These are phyloP conservation scores for Branchipolynoe longqiensis DNA, from an alignment of 2,888 invertebrate genomes.

Conservation along the genomic window DNA sequence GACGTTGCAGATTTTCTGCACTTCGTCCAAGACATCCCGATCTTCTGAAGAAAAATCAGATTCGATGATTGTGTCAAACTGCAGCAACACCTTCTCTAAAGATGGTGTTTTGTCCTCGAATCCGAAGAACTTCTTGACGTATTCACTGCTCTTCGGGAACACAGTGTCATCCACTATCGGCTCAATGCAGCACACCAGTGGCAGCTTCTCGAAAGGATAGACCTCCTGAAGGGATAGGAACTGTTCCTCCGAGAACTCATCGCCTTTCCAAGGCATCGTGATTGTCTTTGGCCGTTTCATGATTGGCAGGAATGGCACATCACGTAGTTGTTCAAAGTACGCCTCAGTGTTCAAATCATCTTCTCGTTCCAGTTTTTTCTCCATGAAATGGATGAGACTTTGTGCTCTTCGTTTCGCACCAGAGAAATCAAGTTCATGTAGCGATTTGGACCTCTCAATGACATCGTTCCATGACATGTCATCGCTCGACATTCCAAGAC, in stretches of 20 bases:
- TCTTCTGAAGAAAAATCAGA: constrained; percentile 47
- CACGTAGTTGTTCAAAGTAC: constrained; percentile 17
- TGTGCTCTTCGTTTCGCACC: constrained; percentile 38
- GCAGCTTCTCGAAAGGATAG: constrained; percentile 61
- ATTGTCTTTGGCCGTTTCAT: constrained; percentile 64
- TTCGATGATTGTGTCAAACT: constrained; percentile 66
- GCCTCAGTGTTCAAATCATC: neutral
- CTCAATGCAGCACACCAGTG: constrained; percentile 66
- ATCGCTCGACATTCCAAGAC: constrained; percentile 65
- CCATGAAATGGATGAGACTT: constrained; percentile 55
- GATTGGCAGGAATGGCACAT: constrained; percentile 64
- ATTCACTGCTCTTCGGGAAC: constrained; percentile 61
- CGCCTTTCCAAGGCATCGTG: constrained; percentile 65
- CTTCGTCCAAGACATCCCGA: constrained; percentile 58
- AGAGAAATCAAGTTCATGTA: constrained; percentile 35
- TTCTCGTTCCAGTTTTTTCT: constrained; percentile 51
- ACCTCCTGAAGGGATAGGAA: constrained; percentile 62
- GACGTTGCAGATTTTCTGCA: constrained; percentile 60
- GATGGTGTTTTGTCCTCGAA: constrained; percentile 62
- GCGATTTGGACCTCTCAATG: constrained; percentile 62
- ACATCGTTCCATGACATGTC: constrained; percentile 67
- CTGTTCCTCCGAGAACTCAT: constrained; percentile 38
- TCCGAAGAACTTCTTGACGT: constrained; percentile 63
- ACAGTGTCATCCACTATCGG: constrained; percentile 64
- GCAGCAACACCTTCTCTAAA: constrained; percentile 66